Base-by-base conservation (phyloP, 2,888 invertebrate species). In the Acheta domesticus region DNA sequence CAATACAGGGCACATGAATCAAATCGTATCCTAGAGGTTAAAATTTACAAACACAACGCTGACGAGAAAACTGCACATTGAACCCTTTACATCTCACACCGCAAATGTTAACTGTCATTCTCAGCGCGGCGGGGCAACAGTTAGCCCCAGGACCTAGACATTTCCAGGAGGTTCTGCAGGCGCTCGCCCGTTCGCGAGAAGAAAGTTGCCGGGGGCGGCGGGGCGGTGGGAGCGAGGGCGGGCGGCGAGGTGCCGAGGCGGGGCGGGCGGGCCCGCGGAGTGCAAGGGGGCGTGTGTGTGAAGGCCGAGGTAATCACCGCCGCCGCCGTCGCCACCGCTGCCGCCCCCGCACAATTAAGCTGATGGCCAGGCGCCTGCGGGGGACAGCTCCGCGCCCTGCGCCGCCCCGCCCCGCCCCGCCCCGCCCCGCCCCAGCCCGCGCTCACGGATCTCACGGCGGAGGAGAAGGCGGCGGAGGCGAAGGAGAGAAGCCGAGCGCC, bases 281-380 rank as follows among this genome's bases (percentile, higher is more conserved):
- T 8, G n/a, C 16, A 62, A n/a, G 62, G n/a, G 62, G 14, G 62
- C 62, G 62, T 62, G 62, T 62, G 62, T 62, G 62, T 62, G 62
- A 62, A 62, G n/a, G 62, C 62, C n/a, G 62, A 62, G 62, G 62
- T 62, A 62, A 62, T 62, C 62, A 62, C 62, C n/a, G 62, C 62
- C 62, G 62, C 62, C 62, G 16, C 62, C 62, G n/a, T 36, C 36
- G 36, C 36, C 36, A 36, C 36, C 36, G 36, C 36, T 62, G 62
- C 62, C 62, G 62, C 62, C 62, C 62, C 62, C 62, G n/a, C 62
- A 62, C 62, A 62, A 62, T 62, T 62, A 62, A 62, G 62, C 62
- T 62, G 62, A 62, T 62, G 62, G 62, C 62, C 62, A 62, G 62
- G 62, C 62, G 62, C 62, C 62, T 62, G 62, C 62, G n/a, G n/a